phyloP scores from a whole-genome alignment of 2,113 vertebrate species.

The Takifugu flavidus region DNA sequence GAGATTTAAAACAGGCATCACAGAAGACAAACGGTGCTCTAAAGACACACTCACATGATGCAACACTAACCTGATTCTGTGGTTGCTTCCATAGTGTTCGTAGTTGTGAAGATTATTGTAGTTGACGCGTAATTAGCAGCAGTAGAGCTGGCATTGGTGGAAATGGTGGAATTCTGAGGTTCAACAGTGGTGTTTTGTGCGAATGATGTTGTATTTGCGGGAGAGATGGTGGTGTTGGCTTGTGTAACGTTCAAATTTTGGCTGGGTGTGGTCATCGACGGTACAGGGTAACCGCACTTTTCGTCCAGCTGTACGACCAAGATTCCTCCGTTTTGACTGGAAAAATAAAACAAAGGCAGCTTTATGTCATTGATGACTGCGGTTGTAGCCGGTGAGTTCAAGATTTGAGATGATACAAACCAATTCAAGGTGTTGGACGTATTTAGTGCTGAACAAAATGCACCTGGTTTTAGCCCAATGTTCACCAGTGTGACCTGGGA shows the following conservation, averaged over 20 bases:
- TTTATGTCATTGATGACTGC: not conserved
- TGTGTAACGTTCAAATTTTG: constrained; percentile 22
- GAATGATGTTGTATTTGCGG: constrained; percentile 16
- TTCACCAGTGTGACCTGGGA: not conserved
- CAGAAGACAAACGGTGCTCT: not conserved
- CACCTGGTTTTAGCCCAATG: not conserved
- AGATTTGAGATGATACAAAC: constrained; percentile 51
- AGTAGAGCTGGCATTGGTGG: not conserved
- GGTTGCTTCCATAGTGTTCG: not conserved
- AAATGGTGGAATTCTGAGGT: not conserved
- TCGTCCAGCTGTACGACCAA: constrained; percentile 35
- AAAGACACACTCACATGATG: not conserved
- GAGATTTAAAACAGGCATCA: not conserved
- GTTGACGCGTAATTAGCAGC: constrained; percentile 1
- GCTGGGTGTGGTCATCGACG: not conserved
- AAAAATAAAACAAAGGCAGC: constrained; percentile 7
- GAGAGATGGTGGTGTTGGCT: constrained; percentile 2
- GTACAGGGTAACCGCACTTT: constrained; percentile 20
- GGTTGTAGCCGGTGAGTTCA: not conserved
- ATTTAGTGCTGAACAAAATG: constrained; percentile 28
- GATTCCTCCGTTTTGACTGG: constrained; percentile 40
- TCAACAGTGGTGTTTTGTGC: constrained; percentile 8
- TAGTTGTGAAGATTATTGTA: not conserved
- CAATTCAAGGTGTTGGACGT: constrained; percentile 11
- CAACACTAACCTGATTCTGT: constrained; percentile 25